Evolutionary conservation across 2,888 invertebrate species (phyloP).

Genomic region (Tipula confusa): DNA sequence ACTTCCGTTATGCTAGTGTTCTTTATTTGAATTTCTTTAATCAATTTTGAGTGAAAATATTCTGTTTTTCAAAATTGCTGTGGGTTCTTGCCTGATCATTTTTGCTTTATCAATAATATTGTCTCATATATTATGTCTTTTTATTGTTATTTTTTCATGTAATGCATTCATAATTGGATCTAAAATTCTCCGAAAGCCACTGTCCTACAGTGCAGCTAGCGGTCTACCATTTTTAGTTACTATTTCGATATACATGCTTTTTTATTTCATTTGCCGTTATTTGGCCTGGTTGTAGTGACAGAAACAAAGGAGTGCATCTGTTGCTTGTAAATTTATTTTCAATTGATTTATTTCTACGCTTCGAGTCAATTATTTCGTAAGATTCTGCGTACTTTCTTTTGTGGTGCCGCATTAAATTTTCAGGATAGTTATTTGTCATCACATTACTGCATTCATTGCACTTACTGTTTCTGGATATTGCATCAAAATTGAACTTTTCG

Average conservation of each 20-base stretch:
- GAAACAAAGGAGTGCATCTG: not conserved
- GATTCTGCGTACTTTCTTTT: constrained; percentile 30
- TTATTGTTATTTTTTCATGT: constrained; percentile 30
- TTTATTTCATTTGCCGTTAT: not conserved
- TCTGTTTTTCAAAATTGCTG: constrained; percentile 31
- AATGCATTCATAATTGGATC: constrained; percentile 30
- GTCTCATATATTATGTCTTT: constrained; percentile 27
- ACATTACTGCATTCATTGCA: constrained; percentile 28
- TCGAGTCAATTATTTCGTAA: constrained; percentile 7
- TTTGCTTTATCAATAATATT: no score
- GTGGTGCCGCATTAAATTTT: constrained; percentile 29
- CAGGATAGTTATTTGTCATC: constrained; percentile 33
- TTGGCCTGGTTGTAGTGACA: constrained; percentile 9
- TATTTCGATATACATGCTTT: constrained; percentile 32
- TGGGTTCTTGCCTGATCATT: not conserved
- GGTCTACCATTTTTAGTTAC: constrained; percentile 34
- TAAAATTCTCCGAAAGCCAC: constrained; percentile 33
- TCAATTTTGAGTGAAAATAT: constrained; percentile 34
- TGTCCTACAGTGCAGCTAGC: constrained; percentile 32
- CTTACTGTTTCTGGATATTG: constrained; percentile 20
- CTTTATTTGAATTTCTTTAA: constrained; percentile 32
- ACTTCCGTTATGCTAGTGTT: constrained; percentile 34
- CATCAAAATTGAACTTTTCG: constrained; percentile 21
- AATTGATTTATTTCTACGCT: not conserved
- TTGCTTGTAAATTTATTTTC: constrained; percentile 7